Conservation (phyloP, 2,888 invertebrate species). For the Calephelis perditalis region DNA sequence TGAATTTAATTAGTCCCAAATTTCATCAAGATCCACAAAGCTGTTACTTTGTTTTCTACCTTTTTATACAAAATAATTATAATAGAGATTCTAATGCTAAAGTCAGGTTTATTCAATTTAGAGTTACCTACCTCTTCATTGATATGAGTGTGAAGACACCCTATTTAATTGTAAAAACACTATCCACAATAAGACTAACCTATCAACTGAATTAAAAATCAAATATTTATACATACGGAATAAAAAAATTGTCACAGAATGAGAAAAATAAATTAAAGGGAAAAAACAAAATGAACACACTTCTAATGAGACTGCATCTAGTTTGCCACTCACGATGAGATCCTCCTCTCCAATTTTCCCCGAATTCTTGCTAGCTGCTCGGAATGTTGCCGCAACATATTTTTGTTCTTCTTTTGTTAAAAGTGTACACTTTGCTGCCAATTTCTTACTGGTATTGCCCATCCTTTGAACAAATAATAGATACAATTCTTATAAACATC, state of each 20-base stretch:
- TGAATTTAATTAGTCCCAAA: too few species aligned
- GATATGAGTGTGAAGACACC: too few species aligned
- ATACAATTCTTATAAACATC: not conserved
- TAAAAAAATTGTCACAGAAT: conserved; percentile 19
- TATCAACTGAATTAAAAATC: not conserved
- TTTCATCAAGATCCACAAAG: too few species aligned
- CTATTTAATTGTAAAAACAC: too few species aligned
- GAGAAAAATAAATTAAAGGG: conserved; percentile 39
- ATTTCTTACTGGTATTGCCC: conserved; percentile 81
- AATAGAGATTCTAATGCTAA: too few species aligned
- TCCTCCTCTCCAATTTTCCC: conserved; percentile 82
- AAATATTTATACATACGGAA: not conserved
- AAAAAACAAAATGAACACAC: conserved; percentile 69
- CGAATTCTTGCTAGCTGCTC: conserved; percentile 80
- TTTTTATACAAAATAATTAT: too few species aligned
- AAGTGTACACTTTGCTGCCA: conserved; percentile 81
- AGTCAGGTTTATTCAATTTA: too few species aligned
- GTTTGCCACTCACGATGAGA: conserved; percentile 79
- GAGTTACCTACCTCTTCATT: too few species aligned
- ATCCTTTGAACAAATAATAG: conserved; percentile 44
- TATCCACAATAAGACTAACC: too few species aligned
- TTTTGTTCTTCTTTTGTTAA: conserved; percentile 81
- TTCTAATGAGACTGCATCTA: conserved; percentile 69
- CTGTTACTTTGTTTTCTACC: too few species aligned
- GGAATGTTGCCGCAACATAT: conserved; percentile 79